Conservation (phyloP, 1,140 invertebrate genomes). For the Lepidurus arcticus region DNA sequence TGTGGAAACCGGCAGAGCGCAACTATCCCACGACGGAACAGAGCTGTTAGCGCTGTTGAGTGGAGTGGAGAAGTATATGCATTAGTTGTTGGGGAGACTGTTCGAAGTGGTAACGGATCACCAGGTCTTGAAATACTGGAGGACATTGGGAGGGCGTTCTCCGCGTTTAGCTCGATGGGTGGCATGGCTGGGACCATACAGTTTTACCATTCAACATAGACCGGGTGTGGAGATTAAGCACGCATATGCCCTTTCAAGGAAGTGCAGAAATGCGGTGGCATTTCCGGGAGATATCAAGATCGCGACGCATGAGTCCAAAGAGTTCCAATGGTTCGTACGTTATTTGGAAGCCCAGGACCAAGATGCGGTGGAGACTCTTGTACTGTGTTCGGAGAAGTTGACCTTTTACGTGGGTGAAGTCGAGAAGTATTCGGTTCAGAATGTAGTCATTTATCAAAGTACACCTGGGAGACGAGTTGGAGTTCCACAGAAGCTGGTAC, state of each 20-base stretch:
- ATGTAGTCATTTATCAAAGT: too few species aligned
- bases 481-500: too few species aligned
- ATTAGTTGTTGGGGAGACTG: constrained; percentile 48
- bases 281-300: neutral
- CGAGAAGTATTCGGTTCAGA: too few species aligned
- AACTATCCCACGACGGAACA: constrained; percentile 48
- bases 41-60: constrained; percentile 51
- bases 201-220: neutral
- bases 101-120: constrained; percentile 51
- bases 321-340: neutral
- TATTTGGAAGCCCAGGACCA: neutral
- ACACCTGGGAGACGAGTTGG: constrained; percentile 25
- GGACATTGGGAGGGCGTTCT: constrained; percentile 43
- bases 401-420: neutral
- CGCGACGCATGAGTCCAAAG: neutral
- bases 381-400: neutral
- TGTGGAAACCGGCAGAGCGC: constrained; percentile 44
- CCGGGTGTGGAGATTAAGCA: neutral
- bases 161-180: constrained; percentile 37
- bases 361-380: neutral
- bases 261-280: too few species aligned
- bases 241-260: too few species aligned
- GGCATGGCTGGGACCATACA: neutral
- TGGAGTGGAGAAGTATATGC: constrained; percentile 46
- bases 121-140: constrained; percentile 37